Evolutionary conservation across 2,797 vertebrate genomes (phyloP).

Genomic region (Artibeus lituratus): DNA sequence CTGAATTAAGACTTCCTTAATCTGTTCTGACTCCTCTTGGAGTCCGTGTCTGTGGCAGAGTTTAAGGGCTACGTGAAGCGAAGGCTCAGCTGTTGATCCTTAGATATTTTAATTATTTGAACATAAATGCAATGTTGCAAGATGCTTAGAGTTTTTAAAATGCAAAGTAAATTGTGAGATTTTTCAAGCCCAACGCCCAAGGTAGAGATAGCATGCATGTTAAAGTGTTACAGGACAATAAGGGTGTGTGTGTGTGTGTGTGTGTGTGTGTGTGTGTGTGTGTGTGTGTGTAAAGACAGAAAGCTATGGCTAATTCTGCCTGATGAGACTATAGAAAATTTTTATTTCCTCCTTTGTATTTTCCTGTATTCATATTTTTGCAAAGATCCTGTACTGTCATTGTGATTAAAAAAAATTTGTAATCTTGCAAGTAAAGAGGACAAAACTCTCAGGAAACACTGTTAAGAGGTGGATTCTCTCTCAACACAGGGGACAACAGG

Average conservation of each 20-base stretch:
- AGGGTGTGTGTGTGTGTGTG: background rate
- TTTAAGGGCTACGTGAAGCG: background rate
- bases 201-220: background rate
- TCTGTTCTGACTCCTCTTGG: background rate
- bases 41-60: background rate
- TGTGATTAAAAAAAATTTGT: background rate
- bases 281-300: background rate
- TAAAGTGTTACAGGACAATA: background rate
- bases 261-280: background rate
- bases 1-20: background rate
- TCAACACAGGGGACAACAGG: conserved; percentile 50
- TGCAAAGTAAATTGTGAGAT: background rate
- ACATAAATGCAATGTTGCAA: background rate
- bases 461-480: conserved; percentile 1
- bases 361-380: background rate
- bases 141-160: background rate
- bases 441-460: background rate
- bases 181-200: background rate
- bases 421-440: background rate
- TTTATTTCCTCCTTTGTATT: background rate
- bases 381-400: background rate
- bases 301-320: background rate
- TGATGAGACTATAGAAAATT: background rate
- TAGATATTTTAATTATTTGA: background rate
- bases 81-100: background rate